A percentile compares a stretch with the other conserved stretches of the same genome.
phyloP scores from a whole-genome alignment of 2,113 vertebrate species.

The Steatornis caripensis region DNA sequence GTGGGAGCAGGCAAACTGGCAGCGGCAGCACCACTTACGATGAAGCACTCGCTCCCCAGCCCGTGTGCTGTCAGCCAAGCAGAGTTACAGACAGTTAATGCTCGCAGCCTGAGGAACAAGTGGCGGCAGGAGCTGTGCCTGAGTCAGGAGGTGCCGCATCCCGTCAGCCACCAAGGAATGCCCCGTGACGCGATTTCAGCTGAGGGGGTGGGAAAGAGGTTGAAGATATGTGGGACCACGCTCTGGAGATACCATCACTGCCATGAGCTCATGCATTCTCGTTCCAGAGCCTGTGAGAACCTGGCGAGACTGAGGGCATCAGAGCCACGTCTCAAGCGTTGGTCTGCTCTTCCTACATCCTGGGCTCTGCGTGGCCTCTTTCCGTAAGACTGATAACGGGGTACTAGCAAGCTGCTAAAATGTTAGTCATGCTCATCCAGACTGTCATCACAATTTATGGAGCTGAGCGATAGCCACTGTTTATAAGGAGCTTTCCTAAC shows the following conservation, averaged over 20 bases:
- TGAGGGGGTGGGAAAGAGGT: background rate
- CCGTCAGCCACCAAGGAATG: background rate
- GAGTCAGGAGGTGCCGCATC: background rate
- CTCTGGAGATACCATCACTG: slow-evolving; percentile 8
- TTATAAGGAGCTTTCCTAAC: background rate
- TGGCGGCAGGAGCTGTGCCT: background rate
- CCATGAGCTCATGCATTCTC: background rate
- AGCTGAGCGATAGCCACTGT: background rate
- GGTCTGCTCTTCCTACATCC: background rate
- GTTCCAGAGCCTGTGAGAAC: background rate
- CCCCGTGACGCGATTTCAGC: background rate
- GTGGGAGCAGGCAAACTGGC: background rate
- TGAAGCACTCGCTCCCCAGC: background rate
- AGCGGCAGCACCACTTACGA: background rate
- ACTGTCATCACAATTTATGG: background rate
- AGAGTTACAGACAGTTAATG: rapidly evolving
- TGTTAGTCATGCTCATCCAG: background rate
- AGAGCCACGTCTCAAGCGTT: background rate
- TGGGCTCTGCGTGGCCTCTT: background rate
- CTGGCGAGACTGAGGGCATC: background rate
- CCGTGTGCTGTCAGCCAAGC: background rate
- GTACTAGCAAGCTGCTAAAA: background rate
- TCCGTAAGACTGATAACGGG: background rate
- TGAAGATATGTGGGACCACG: background rate
- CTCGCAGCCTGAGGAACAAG: background rate